Percentiles rank a stretch among this genome's conserved stretches.
Conservation (phyloP, 64 coral and sea anemone genomes). For the Pachyseris speciosa region DNA sequence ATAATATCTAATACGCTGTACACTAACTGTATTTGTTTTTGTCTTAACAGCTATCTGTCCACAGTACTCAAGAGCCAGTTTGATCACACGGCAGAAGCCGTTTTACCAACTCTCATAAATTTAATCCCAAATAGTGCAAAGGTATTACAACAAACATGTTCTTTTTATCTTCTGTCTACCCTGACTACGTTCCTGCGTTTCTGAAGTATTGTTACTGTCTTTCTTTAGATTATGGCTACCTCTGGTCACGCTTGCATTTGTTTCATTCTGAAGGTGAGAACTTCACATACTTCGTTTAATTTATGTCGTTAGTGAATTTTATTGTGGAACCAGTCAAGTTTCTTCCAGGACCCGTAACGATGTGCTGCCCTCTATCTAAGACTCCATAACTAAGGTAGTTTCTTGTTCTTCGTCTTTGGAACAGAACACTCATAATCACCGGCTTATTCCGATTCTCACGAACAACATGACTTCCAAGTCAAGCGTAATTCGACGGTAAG, state of each 20-base stretch:
- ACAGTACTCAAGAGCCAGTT: slow-evolving; percentile 88
- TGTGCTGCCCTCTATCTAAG: too few species aligned
- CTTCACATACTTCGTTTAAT: neutral
- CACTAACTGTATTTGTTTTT: neutral
- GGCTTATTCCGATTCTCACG: slow-evolving; percentile 77
- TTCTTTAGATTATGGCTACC: slow-evolving; percentile 83
- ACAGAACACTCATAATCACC: slow-evolving; percentile 91
- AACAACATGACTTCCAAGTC: slow-evolving; percentile 91
- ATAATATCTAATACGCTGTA: too few species aligned
- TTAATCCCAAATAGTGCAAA: slow-evolving; percentile 95
- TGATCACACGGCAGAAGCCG: slow-evolving; percentile 92
- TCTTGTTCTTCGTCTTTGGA: neutral
- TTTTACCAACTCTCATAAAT: slow-evolving; percentile 86
- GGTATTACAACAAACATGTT: slow-evolving; percentile 29
- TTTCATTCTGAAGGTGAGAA: slow-evolving; percentile 87
- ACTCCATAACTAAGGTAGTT: neutral
- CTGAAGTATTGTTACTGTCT: neutral
- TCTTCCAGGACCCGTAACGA: too few species aligned
- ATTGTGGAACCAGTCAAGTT: too few species aligned
- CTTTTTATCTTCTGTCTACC: too few species aligned
- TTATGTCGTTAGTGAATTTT: neutral
- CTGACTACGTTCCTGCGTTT: too few species aligned
- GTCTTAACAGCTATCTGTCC: slow-evolving; percentile 76
- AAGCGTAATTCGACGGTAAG: slow-evolving; percentile 89
- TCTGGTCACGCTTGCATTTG: slow-evolving; percentile 89